These are phyloP conservation scores for Luehdorfia chinensis DNA, from an alignment of 1,140 invertebrate genomes.

Conservation along the genomic window DNA sequence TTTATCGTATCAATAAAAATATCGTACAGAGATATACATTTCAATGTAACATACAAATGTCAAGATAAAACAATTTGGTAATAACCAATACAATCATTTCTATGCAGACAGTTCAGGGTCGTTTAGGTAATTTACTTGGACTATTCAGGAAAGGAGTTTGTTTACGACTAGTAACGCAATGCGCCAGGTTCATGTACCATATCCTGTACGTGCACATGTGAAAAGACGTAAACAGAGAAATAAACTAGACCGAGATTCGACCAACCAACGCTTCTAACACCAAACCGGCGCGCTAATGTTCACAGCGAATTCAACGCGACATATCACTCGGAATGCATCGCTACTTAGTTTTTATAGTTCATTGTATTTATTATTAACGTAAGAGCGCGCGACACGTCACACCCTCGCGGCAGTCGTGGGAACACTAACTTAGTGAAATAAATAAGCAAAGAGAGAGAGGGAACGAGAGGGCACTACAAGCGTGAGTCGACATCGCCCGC, in stretches of 20 bases:
- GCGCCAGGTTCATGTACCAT: slow-evolving; percentile 19
- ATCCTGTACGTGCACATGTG: slow-evolving; percentile 33
- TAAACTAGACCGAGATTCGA: slow-evolving; percentile 32
- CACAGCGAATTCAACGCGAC: slow-evolving; percentile 25
- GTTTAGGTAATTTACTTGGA: background rate
- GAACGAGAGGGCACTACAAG: slow-evolving; percentile 48
- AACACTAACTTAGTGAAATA: slow-evolving; percentile 59
- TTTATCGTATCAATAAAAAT: too few species aligned
- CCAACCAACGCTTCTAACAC: slow-evolving; percentile 16
- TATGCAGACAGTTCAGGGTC: background rate
- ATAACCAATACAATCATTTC: background rate
- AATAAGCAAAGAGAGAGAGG: slow-evolving; percentile 47
- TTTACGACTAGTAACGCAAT: slow-evolving; percentile 41
- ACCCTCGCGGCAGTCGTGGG: slow-evolving; percentile 47
- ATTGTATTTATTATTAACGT: slow-evolving; percentile 37
- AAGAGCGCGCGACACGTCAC: slow-evolving; percentile 44
- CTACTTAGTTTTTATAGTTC: slow-evolving; percentile 39
- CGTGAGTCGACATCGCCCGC: slow-evolving; percentile 31
- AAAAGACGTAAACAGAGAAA: slow-evolving; percentile 43
- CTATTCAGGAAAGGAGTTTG: slow-evolving; percentile 14
- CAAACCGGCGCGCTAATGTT: background rate
- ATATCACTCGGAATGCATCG: slow-evolving; percentile 34
- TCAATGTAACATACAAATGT: slow-evolving; percentile 6
- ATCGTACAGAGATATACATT: slow-evolving; percentile 10
- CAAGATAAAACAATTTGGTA: slow-evolving; percentile 3